A percentile compares a stretch with the other conserved stretches of the same genome.
Evolutionary conservation across 1,140 invertebrate genomes (phyloP).

Genomic region (Eumeta japonica): DNA sequence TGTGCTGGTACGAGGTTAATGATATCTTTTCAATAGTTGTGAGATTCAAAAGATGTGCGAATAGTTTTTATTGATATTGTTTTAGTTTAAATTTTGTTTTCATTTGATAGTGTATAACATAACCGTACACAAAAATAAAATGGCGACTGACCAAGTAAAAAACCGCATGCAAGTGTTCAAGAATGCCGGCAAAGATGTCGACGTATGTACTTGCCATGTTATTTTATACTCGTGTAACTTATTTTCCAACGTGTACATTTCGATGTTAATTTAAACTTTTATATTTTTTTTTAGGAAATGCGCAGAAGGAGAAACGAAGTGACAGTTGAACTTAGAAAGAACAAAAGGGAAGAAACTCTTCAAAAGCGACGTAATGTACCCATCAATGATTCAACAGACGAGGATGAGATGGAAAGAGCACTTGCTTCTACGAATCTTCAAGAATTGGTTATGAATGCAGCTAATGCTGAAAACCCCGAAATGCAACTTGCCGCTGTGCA

Average conservation of each 20-base stretch:
- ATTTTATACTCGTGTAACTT: background rate
- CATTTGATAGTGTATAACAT: too few relatives aligned
- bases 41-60: too few relatives aligned
- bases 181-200: constrained; percentile 96
- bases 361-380: constrained; percentile 94
- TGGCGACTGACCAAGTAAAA: constrained; percentile 76
- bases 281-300: constrained; percentile 76
- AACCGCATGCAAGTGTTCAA: constrained; percentile 90
- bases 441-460: constrained; percentile 73
- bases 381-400: constrained; percentile 76
- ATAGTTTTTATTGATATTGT: too few relatives aligned
- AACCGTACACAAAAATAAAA: constrained; percentile 61
- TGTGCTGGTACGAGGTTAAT: too few relatives aligned
- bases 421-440: constrained; percentile 66
- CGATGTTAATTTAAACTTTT: background rate
- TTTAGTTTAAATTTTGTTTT: too few relatives aligned
- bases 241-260: too few relatives aligned
- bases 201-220: constrained; percentile 70
- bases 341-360: constrained; percentile 94
- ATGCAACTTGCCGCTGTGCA: constrained; percentile 81
- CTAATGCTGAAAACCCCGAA: constrained; percentile 65
- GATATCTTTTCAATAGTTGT: too few relatives aligned
- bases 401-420: constrained; percentile 72
- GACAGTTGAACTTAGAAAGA: constrained; percentile 93
- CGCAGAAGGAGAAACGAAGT: constrained; percentile 92